Percentiles rank a stretch among this genome's conserved stretches.
Conservation (phyloP, 1,140 invertebrate genomes). For the Nymphalis io region DNA sequence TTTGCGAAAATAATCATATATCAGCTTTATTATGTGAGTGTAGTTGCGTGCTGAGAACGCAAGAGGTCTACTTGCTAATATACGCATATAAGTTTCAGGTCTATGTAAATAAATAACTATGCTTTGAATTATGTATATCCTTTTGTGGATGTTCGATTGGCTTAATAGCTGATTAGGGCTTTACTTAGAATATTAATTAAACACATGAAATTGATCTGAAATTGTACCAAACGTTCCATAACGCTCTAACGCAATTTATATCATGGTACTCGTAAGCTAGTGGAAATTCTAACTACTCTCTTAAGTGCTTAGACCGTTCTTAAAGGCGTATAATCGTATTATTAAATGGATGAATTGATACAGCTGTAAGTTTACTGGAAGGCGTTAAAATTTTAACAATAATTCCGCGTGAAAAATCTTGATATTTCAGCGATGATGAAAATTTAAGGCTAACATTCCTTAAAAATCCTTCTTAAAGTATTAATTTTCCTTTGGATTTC, state of each 20-base stretch:
- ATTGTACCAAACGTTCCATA: not conserved
- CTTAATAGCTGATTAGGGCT: constrained; percentile 14
- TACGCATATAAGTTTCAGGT: constrained; percentile 5
- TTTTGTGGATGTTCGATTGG: constrained; percentile 12
- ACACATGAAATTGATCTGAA: not conserved
- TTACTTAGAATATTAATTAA: constrained; percentile 9
- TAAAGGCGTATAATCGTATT: too few species aligned
- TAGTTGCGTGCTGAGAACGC: not conserved
- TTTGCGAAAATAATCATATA: too few species aligned
- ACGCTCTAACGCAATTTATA: not conserved
- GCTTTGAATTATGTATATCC: constrained; percentile 12
- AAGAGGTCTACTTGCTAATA: constrained; percentile 6
- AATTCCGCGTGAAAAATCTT: too few species aligned
- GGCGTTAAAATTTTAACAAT: too few species aligned
- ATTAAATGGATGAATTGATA: too few species aligned
- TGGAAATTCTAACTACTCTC: not conserved
- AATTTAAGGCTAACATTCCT: too few species aligned
- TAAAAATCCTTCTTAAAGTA: too few species aligned
- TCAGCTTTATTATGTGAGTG: not conserved
- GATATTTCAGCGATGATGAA: too few species aligned
- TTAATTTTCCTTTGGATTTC: too few species aligned
- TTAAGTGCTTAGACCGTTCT: not conserved
- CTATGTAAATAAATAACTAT: constrained; percentile 8
- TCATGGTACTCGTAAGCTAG: too few species aligned
- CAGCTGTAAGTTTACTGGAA: too few species aligned